Evolutionary conservation across 2,888 invertebrate species (phyloP).

Genomic region (Mythimna loreyi): DNA sequence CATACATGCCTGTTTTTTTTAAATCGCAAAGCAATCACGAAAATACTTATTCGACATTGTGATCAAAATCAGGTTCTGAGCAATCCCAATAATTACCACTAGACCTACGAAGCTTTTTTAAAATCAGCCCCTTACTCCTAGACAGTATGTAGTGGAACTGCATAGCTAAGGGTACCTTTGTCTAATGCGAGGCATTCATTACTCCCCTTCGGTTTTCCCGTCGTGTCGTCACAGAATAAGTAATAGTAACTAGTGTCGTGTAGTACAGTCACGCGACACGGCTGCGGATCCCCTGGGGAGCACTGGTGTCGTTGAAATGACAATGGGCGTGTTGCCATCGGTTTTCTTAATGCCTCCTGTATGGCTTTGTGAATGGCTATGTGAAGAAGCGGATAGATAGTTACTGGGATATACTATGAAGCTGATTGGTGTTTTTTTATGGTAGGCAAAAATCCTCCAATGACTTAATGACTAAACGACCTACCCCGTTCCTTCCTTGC

Average conservation of each 20-base stretch:
- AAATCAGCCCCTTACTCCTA: background rate
- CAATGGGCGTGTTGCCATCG: constrained; percentile 12
- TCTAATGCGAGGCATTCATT: constrained; percentile 6
- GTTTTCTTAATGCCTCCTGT: constrained; percentile 14
- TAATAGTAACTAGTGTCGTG: too few relatives aligned
- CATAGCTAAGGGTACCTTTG: constrained; percentile 8
- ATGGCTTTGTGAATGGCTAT: background rate
- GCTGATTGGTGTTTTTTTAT: too few relatives aligned
- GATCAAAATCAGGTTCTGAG: background rate
- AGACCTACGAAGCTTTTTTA: background rate
- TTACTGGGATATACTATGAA: background rate
- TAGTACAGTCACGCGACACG: constrained; percentile 4
- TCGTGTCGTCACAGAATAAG: too few relatives aligned
- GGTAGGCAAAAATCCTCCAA: too few relatives aligned
- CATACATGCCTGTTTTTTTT: too few relatives aligned
- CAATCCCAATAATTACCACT: too few relatives aligned
- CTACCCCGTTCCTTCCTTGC: too few relatives aligned
- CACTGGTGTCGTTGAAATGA: constrained; percentile 31
- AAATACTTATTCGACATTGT: background rate
- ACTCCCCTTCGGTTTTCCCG: constrained; percentile 23
- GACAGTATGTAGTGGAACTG: background rate
- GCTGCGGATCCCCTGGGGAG: constrained; percentile 5
- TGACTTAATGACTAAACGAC: too few relatives aligned
- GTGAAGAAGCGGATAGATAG: background rate
- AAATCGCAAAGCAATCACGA: background rate